These are phyloP conservation scores for Armadillidium nasatum DNA, from an alignment of 1,140 invertebrate genomes.

Conservation along the genomic window DNA sequence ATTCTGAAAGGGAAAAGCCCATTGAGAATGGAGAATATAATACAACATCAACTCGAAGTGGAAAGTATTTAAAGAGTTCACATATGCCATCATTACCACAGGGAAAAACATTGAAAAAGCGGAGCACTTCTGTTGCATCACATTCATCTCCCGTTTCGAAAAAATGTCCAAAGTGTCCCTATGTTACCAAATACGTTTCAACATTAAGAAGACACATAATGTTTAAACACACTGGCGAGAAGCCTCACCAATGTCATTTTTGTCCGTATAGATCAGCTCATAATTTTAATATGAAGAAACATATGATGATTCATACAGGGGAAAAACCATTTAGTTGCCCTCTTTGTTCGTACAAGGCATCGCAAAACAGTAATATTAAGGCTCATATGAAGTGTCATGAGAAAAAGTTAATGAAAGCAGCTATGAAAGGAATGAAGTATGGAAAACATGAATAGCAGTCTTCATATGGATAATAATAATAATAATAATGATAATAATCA, in stretches of 20 bases:
- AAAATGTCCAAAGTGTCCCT: neutral
- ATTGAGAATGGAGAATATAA: neutral
- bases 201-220: constrained; percentile 20
- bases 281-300: constrained; percentile 26
- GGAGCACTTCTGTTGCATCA: neutral
- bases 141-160: neutral
- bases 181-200: neutral
- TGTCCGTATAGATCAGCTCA: constrained; percentile 22
- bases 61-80: neutral
- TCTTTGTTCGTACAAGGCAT: neutral
- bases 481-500: no score
- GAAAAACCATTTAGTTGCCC: neutral
- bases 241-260: no score
- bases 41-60: neutral
- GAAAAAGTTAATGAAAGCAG: neutral
- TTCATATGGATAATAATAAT: no score
- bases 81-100: neutral
- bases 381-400: neutral
- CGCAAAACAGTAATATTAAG: neutral
- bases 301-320: constrained; percentile 36
- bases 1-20: neutral
- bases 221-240: no score
- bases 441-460: neutral
- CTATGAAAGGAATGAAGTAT: neutral
- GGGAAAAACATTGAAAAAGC: neutral